Evolutionary conservation across 1,140 invertebrate genomes (phyloP), one percentile per base, ranked within the genome.

Genomic region (Caenorhabditis brenneri): DNA sequence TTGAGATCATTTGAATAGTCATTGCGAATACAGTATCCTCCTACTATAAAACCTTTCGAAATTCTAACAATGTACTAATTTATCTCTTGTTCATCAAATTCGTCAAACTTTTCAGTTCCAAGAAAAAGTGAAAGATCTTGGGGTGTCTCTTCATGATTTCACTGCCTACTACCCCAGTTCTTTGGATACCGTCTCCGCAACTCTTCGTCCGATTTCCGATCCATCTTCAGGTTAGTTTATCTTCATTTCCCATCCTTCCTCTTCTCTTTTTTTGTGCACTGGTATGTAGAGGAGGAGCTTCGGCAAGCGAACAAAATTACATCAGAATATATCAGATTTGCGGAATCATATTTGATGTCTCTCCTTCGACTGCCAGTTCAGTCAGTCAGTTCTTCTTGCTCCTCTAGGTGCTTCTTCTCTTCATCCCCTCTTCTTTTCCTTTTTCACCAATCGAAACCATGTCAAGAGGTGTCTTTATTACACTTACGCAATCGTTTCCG

Each of bases 41-140:
- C n/a, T n/a, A n/a, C n/a, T n/a, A n/a, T n/a, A n/a, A n/a, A n/a
- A n/a, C n/a, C n/a, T n/a, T n/a, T n/a, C n/a, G n/a, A n/a, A n/a
- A n/a, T n/a, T n/a, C n/a, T n/a, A n/a, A n/a, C n/a, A n/a, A n/a
- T n/a, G n/a, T n/a, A n/a, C n/a, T n/a, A n/a, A n/a, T n/a, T n/a
- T n/a, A n/a, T n/a, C n/a, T n/a, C n/a, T n/a, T n/a, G n/a, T n/a
- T n/a, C n/a, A n/a, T n/a, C n/a, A n/a, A n/a, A n/a, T n/a, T n/a
- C n/a, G n/a, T n/a, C n/a, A n/a, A n/a, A n/a, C n/a, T 9, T 81
- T 81, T 31, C 55, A 58, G 51, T 83, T 83, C 48, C 74, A 83
- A 65, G 82, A 83, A 24, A 83, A 83, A 83, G 55, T 69, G 58
- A 83, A 83, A 51, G 82, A 83, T 79, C 65, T 83, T 19, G 78